Percentiles rank a stretch among this genome's conserved stretches.
Evolutionary conservation across 2,113 vertebrate genomes (phyloP).

Genomic region (Amazona vittata): DNA sequence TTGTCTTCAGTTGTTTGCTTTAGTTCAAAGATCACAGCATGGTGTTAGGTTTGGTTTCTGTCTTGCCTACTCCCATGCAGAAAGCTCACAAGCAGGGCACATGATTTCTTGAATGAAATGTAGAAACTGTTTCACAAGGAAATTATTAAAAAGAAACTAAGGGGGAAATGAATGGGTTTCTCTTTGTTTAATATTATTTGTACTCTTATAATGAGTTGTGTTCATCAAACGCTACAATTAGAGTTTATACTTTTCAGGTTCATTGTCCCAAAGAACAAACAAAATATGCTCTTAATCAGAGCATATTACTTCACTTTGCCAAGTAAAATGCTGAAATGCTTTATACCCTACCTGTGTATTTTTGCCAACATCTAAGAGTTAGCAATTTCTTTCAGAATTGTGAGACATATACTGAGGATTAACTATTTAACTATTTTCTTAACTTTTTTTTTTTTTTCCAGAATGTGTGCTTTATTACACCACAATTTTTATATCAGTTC

Average conservation of each 20-base stretch:
- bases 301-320: background rate
- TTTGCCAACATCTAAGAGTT: background rate
- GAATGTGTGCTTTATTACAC: conserved; percentile 99
- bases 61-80: background rate
- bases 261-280: background rate
- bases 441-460: conserved; percentile 84
- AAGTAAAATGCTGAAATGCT: background rate
- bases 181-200: background rate
- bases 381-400: background rate
- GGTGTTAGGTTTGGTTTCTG: background rate
- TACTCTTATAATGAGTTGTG: background rate
- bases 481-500: conserved; percentile 99
- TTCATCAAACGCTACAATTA: background rate
- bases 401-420: background rate
- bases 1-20: background rate
- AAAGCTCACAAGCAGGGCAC: background rate
- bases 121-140: background rate
- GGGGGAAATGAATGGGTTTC: background rate
- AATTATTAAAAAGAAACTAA: background rate
- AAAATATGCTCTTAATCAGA: background rate
- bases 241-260: background rate
- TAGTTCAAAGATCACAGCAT: background rate
- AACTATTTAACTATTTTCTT: conserved; percentile 12
- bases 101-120: background rate
- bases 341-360: background rate